Percentiles rank a stretch among this genome's conserved stretches.
These are phyloP conservation scores for Cylindroiulus punctatus DNA, from an alignment of 2,888 invertebrate species.

Conservation along the genomic window DNA sequence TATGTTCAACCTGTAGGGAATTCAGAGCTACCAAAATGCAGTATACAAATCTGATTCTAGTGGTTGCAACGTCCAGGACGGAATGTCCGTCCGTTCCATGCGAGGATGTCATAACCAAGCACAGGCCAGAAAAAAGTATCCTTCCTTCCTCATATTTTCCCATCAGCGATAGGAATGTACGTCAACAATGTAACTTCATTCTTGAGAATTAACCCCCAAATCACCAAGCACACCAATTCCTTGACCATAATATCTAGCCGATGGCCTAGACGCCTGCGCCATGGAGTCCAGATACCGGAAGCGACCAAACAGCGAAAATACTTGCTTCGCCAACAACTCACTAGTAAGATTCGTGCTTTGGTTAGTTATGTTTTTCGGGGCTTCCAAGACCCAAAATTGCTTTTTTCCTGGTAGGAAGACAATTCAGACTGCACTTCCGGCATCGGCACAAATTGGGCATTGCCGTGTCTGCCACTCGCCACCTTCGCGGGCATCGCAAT, in stretches of 20 bases:
- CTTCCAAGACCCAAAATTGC: background rate
- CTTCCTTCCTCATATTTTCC: background rate
- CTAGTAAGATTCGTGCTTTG: background rate
- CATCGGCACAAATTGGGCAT: background rate
- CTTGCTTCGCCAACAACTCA: background rate
- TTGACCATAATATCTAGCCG: background rate
- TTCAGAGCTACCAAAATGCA: constrained; percentile 40
- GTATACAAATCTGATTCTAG: constrained; percentile 50
- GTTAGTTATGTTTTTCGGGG: too few relatives aligned
- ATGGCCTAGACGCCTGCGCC: background rate
- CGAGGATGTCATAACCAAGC: background rate
- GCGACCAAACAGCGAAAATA: background rate
- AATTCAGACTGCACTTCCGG: background rate
- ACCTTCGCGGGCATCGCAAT: background rate
- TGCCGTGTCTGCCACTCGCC: background rate
- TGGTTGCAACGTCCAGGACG: background rate
- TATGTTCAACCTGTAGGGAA: constrained; percentile 10
- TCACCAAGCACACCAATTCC: background rate
- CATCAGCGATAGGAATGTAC: too few relatives aligned
- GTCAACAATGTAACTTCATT: too few relatives aligned
- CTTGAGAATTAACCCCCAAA: too few relatives aligned
- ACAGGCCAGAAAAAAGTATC: constrained; percentile 21
- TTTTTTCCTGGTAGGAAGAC: background rate
- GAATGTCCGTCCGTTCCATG: background rate
- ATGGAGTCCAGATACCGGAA: background rate